Evolutionary conservation across 2,113 vertebrate species (phyloP).

Genomic region (Salvelinus sp.): DNA sequence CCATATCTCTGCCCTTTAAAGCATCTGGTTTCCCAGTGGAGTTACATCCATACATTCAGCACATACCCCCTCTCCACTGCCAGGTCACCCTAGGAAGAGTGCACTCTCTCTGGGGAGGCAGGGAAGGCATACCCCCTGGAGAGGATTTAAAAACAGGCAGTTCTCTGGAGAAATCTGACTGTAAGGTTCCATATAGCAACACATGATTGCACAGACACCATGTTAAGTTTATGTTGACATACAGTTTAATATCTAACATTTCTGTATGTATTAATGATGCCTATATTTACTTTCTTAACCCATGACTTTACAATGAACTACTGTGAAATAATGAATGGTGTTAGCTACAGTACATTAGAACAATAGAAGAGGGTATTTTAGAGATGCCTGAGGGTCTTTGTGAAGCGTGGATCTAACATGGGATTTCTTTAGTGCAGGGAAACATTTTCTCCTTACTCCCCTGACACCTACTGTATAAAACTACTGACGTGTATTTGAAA

Average conservation of each 20-base stretch:
- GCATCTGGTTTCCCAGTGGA: slow-evolving; percentile 42
- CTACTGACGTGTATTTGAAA: slow-evolving; percentile 41
- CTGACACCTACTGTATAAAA: slow-evolving; percentile 30
- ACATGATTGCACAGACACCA: slow-evolving; percentile 17
- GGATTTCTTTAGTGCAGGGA: neutral
- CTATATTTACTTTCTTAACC: slow-evolving; percentile 43
- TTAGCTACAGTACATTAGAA: slow-evolving; percentile 14
- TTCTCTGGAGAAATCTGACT: neutral
- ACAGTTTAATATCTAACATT: slow-evolving; percentile 33
- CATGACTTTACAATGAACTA: slow-evolving; percentile 32
- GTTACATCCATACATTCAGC: slow-evolving; percentile 15
- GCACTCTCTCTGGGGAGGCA: slow-evolving; percentile 27
- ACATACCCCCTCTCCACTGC: slow-evolving; percentile 15
- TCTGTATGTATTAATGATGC: slow-evolving; percentile 38
- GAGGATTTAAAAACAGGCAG: neutral
- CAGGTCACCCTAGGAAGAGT: slow-evolving; percentile 23
- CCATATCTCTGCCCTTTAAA: slow-evolving; percentile 47
- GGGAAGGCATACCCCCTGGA: slow-evolving; percentile 15
- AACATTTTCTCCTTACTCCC: slow-evolving; percentile 42
- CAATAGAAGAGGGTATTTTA: slow-evolving; percentile 51
- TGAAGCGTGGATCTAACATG: neutral
- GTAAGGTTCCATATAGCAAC: neutral
- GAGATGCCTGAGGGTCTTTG: slow-evolving; percentile 55
- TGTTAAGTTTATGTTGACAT: neutral
- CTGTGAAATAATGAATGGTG: slow-evolving; percentile 61